Conservation (phyloP, 1,140 invertebrate genomes). For the Augochlora pura region DNA sequence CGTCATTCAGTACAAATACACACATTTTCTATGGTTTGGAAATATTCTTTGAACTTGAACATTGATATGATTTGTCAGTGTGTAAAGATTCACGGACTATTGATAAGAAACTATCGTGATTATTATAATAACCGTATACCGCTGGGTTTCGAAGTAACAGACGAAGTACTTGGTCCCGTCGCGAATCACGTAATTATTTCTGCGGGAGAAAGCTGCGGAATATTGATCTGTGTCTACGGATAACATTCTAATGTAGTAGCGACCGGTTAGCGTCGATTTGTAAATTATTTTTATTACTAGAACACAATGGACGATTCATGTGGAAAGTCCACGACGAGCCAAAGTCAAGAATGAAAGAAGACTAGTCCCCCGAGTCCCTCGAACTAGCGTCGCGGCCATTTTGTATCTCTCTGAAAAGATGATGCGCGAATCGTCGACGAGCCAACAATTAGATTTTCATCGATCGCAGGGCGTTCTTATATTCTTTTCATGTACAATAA, state of each 20-base stretch:
- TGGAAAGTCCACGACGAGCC: slow-evolving; percentile 20
- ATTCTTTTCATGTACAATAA: neutral
- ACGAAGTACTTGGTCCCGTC: neutral
- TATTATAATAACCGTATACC: neutral
- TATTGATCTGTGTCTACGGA: slow-evolving; percentile 28
- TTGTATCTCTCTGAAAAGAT: neutral
- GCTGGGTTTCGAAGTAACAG: neutral
- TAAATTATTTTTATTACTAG: slow-evolving; percentile 48
- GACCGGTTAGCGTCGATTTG: slow-evolving; percentile 41
- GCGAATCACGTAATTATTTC: neutral
- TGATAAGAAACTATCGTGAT: neutral
- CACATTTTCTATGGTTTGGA: too few relatives aligned
- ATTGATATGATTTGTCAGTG: too few relatives aligned
- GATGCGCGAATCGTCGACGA: neutral
- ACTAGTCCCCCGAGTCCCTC: slow-evolving; percentile 26
- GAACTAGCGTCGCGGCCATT: slow-evolving; percentile 26
- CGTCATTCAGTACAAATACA: too few relatives aligned
- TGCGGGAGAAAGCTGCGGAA: neutral
- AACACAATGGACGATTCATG: neutral
- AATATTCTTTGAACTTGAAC: too few relatives aligned
- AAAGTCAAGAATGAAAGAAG: slow-evolving; percentile 3
- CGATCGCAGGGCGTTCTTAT: neutral
- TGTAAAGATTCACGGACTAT: neutral
- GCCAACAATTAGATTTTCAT: neutral
- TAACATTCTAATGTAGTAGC: slow-evolving; percentile 44